Evolutionary conservation across 2,113 vertebrate genomes (phyloP).

Genomic region (Pangasianodon hypophthalmus): DNA sequence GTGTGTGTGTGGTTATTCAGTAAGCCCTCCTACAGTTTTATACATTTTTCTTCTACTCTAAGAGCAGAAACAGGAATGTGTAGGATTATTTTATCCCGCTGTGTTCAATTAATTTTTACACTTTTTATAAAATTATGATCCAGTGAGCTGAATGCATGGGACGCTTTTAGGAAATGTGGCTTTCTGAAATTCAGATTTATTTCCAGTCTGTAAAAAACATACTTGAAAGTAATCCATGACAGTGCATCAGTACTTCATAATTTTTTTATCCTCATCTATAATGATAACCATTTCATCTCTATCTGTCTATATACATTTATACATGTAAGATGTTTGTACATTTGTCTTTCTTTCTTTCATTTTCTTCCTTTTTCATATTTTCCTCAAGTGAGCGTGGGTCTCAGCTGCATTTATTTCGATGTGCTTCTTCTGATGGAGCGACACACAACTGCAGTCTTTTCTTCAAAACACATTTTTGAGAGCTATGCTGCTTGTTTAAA

Average conservation of each 20-base stretch:
- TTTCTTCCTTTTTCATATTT: background rate
- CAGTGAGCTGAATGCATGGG: background rate
- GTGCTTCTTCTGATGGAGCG: background rate
- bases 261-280: background rate
- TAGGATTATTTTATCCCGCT: background rate
- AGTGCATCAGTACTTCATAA: background rate
- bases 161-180: background rate
- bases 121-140: background rate
- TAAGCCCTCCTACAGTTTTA: background rate
- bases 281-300: background rate
- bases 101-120: background rate
- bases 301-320: background rate
- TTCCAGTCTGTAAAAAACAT: background rate
- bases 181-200: background rate
- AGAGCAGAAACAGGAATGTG: background rate
- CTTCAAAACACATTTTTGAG: background rate
- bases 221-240: background rate
- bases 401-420: background rate
- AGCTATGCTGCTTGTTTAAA: background rate
- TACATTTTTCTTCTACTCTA: background rate
- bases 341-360: background rate
- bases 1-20: background rate
- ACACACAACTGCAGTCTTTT: conserved; percentile 16
- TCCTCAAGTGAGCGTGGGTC: background rate
- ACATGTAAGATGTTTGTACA: background rate